A percentile compares a stretch with the other conserved stretches of the same genome.
Conservation (phyloP, 1,140 invertebrate species). For the Metaphire vulgaris region DNA sequence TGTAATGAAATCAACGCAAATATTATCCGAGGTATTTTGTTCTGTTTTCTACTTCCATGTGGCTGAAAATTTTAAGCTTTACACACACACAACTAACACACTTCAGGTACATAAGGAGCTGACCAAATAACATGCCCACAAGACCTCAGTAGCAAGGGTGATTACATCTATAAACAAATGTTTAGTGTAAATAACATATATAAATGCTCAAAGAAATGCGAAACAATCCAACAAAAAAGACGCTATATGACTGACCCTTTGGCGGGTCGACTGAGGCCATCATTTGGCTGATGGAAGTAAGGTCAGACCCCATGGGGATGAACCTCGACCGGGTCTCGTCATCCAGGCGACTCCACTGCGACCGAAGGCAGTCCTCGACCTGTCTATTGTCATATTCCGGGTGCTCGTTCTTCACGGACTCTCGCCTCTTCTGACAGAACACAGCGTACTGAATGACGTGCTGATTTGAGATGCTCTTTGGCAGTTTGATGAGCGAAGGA, state of each 20-base stretch:
- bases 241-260: not conserved
- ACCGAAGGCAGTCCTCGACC: constrained; percentile 41
- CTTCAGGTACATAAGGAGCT: no score
- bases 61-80: no score
- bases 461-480: constrained; percentile 3
- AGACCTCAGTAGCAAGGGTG: no score
- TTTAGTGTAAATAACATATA: no score
- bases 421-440: constrained; percentile 44
- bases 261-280: constrained; percentile 11
- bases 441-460: constrained; percentile 39
- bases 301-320: constrained; percentile 30
- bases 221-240: no score
- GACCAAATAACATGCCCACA: no score
- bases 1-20: no score
- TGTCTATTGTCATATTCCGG: constrained; percentile 42
- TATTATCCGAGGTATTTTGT: no score
- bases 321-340: constrained; percentile 40
- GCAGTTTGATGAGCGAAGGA: constrained; percentile 1
- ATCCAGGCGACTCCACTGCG: constrained; percentile 49
- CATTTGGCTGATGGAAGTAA: constrained; percentile 21
- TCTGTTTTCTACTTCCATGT: no score
- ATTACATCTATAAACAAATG: no score
- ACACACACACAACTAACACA: no score
- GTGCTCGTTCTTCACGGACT: constrained; percentile 43
- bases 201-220: no score